These are phyloP conservation scores for Amphiura filiformis DNA, from an alignment of 35 echinoderm and acorn worm genomes.

Conservation along the genomic window DNA sequence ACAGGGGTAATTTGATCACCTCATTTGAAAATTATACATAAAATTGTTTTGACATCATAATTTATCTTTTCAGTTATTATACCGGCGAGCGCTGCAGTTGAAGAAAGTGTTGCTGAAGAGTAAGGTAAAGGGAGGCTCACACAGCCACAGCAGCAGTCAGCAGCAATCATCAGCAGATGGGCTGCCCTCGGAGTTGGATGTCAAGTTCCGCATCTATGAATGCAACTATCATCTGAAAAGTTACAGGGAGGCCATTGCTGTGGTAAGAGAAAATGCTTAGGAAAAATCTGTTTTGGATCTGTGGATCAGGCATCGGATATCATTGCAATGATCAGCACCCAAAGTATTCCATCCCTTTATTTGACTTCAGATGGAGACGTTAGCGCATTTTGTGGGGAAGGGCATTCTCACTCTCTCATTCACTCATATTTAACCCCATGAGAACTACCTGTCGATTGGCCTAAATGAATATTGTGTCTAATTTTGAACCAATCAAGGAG, in stretches of 20 bases:
- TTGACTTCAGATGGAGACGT: too few species aligned
- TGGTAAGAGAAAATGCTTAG: slow-evolving; percentile 77
- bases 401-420: too few species aligned
- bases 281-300: too few species aligned
- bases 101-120: slow-evolving; percentile 85
- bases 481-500: too few species aligned
- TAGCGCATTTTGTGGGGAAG: too few species aligned
- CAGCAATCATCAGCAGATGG: too few species aligned
- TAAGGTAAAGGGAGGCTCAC: slow-evolving; percentile 55
- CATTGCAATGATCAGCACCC: too few species aligned
- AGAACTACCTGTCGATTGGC: too few species aligned
- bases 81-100: slow-evolving; percentile 83
- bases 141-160: not conserved
- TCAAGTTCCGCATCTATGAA: slow-evolving; percentile 89
- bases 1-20: too few species aligned
- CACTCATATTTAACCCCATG: too few species aligned
- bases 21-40: not conserved
- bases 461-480: too few species aligned
- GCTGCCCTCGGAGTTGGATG: slow-evolving; percentile 77
- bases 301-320: too few species aligned
- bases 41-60: not conserved
- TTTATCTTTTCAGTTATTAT: slow-evolving; percentile 33
- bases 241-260: slow-evolving; percentile 76
- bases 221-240: slow-evolving; percentile 80
- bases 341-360: not conserved